Evolutionary conservation across 2,113 vertebrate species (phyloP).

Genomic region (Zapus hudsonius): DNA sequence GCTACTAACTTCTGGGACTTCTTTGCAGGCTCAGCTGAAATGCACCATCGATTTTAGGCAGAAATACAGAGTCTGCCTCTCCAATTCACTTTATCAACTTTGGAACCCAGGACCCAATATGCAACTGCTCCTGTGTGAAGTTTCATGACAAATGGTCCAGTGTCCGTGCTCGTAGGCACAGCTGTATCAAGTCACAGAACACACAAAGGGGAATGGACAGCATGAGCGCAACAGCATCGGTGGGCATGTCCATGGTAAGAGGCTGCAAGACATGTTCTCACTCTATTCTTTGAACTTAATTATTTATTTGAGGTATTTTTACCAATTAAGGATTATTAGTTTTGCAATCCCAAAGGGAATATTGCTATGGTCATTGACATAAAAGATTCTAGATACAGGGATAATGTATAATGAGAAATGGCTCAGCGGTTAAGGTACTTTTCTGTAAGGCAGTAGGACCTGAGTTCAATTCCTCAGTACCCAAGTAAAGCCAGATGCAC

Average conservation of each 20-base stretch:
- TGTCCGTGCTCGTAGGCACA: neutral
- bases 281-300: constrained; percentile 11
- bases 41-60: neutral
- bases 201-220: neutral
- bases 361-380: neutral
- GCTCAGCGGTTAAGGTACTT: too few relatives aligned
- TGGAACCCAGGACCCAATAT: neutral
- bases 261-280: neutral
- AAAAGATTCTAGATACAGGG: neutral
- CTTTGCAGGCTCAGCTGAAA: neutral
- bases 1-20: too few relatives aligned
- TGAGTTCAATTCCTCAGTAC: too few relatives aligned
- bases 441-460: too few relatives aligned
- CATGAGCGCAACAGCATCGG: neutral
- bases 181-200: neutral
- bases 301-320: neutral
- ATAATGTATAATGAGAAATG: too few relatives aligned
- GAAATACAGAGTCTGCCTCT: neutral
- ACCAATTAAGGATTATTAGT: neutral
- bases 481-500: too few relatives aligned
- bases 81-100: neutral
- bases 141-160: neutral
- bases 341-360: constrained; percentile 4
- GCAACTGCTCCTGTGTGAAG: neutral
- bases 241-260: neutral